Evolutionary conservation across 2,113 vertebrate species (phyloP).

Genomic region (Chionodraco myersi): DNA sequence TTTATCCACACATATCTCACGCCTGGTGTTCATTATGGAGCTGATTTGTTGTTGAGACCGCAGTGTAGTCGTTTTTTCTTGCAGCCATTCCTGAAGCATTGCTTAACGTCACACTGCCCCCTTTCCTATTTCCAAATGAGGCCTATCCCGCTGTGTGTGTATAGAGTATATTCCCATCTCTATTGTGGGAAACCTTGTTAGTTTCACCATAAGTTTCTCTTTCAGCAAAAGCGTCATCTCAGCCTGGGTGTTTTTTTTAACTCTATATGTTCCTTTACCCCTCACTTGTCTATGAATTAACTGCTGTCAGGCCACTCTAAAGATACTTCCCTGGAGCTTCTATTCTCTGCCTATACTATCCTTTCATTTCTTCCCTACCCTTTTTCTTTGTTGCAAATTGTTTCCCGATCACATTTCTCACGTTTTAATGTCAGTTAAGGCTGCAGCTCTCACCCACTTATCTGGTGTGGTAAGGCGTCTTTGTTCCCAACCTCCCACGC

Average conservation of each 20-base stretch:
- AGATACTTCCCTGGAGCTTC: slow-evolving; percentile 46
- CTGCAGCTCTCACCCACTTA: slow-evolving; percentile 9
- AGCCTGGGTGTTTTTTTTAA: slow-evolving; percentile 48
- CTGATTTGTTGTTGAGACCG: slow-evolving; percentile 63
- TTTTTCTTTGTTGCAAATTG: slow-evolving; percentile 33
- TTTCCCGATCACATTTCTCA: slow-evolving; percentile 53
- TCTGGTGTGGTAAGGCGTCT: slow-evolving; percentile 33
- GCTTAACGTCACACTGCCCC: slow-evolving; percentile 48
- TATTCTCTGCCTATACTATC: slow-evolving; percentile 26
- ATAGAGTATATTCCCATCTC: slow-evolving; percentile 53
- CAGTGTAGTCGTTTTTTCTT: slow-evolving; percentile 23
- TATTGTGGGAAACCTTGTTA: slow-evolving; percentile 64
- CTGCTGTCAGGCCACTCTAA: slow-evolving; percentile 36
- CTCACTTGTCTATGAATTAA: slow-evolving; percentile 30
- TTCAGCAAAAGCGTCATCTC: slow-evolving; percentile 46
- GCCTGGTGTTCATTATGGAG: slow-evolving; percentile 51
- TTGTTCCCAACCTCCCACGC: slow-evolving; percentile 39
- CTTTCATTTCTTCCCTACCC: not conserved
- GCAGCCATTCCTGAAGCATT: slow-evolving; percentile 54
- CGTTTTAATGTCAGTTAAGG: slow-evolving; percentile 38
- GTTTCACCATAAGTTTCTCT: slow-evolving; percentile 46
- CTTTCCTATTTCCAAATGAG: slow-evolving; percentile 38
- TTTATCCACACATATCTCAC: slow-evolving; percentile 32
- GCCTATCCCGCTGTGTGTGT: slow-evolving; percentile 42
- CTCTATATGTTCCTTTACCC: slow-evolving; percentile 21